These are phyloP conservation scores for Thysanoteuthis rhombus DNA, from an alignment of 2,888 invertebrate genomes.

Conservation along the genomic window DNA sequence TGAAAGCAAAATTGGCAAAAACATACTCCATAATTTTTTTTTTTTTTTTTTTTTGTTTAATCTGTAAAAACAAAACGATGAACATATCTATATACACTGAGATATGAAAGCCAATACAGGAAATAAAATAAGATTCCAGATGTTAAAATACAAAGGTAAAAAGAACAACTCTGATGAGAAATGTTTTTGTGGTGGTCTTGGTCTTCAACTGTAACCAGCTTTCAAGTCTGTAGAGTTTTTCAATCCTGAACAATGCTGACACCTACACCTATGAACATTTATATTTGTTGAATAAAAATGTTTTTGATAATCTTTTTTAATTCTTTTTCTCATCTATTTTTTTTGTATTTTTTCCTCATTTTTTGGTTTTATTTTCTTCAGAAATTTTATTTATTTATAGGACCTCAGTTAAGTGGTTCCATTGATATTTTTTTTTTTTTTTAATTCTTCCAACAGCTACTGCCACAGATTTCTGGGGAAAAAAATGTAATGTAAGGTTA, in stretches of 20 bases:
- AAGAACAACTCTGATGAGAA: conserved; percentile 1
- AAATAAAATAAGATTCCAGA: neutral
- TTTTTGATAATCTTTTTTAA: conserved; percentile 12
- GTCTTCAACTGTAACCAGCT: conserved; percentile 12
- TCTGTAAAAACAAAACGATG: neutral
- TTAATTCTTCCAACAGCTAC: neutral
- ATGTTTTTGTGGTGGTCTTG: conserved; percentile 12
- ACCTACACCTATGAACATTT: conserved; percentile 12
- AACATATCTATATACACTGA: neutral
- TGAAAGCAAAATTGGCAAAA: neutral
- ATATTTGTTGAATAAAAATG: conserved; percentile 12
- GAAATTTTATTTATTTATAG: neutral
- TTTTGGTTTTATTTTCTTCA: neutral
- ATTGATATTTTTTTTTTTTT: neutral
- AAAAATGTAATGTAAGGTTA: neutral
- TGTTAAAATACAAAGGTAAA: neutral
- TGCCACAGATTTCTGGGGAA: neutral
- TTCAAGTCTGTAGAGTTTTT: conserved; percentile 12
- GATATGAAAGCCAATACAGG: neutral
- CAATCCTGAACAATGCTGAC: conserved; percentile 12
- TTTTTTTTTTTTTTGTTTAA: neutral
- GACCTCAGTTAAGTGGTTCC: neutral
- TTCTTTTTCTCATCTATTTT: conserved; percentile 12
- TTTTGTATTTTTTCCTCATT: neutral
- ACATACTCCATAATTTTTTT: neutral